These are phyloP conservation scores for Orthosia gracilis DNA, from an alignment of 2,888 invertebrate species.

Conservation along the genomic window DNA sequence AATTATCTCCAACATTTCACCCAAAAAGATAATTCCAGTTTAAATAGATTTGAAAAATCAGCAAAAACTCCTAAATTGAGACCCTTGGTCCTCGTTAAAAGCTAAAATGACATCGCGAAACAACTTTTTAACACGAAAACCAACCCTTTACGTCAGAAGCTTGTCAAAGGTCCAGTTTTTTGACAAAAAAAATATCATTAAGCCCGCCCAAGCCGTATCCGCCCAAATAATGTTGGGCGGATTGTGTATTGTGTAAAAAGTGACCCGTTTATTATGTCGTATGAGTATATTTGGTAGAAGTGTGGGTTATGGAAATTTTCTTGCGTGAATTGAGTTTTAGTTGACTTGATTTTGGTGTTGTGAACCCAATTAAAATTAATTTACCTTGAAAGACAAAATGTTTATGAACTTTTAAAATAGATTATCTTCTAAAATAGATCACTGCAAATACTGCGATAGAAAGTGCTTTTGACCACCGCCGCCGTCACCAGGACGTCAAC, in stretches of 20 bases:
- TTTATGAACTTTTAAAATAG: too few species aligned
- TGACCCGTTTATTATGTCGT: conserved; percentile 57
- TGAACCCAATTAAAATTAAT: too few species aligned
- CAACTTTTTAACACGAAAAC: conserved; percentile 60
- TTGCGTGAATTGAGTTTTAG: conserved; percentile 5
- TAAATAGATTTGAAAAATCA: conserved; percentile 48
- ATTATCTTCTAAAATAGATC: too few species aligned
- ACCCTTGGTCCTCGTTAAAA: conserved; percentile 56
- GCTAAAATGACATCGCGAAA: conserved; percentile 60
- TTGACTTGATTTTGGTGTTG: neutral
- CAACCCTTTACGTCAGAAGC: conserved; percentile 60
- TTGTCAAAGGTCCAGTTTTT: conserved; percentile 59
- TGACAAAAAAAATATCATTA: conserved; percentile 50
- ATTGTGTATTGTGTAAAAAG: conserved; percentile 50
- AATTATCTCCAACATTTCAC: conserved; percentile 37
- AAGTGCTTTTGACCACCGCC: too few species aligned
- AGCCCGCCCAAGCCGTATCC: conserved; percentile 45
- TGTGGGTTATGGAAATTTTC: conserved; percentile 10
- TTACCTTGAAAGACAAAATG: too few species aligned
- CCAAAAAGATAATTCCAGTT: conserved; percentile 35
- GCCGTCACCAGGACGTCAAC: too few species aligned
- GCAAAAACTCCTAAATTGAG: conserved; percentile 52
- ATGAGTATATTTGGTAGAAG: conserved; percentile 38
- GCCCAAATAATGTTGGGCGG: conserved; percentile 54
- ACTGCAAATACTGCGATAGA: too few species aligned